Evolutionary conservation across 2,888 invertebrate species (phyloP).

Genomic region (Agrotis clavis): DNA sequence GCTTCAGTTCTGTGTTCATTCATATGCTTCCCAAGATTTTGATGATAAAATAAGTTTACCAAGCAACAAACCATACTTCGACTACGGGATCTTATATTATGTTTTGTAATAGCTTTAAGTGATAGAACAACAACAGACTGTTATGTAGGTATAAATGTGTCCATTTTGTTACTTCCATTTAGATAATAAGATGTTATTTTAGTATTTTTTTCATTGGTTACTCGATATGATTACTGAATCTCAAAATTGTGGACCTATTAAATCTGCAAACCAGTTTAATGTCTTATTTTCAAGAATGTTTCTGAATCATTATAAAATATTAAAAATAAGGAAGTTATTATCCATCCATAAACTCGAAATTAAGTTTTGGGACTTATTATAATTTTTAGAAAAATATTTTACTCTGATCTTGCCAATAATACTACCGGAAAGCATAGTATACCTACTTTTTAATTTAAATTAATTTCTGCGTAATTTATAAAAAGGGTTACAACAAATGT

Average conservation of each 20-base stretch:
- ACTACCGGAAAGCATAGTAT: constrained; percentile 22
- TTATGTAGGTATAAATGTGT: constrained; percentile 76
- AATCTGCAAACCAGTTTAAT: constrained; percentile 50
- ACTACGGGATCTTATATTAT: constrained; percentile 76
- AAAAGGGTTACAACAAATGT: neutral
- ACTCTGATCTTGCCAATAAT: constrained; percentile 49
- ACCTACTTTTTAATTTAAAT: constrained; percentile 12
- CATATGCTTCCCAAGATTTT: too few relatives aligned
- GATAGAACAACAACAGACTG: constrained; percentile 79
- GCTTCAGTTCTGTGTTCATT: too few relatives aligned
- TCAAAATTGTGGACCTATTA: constrained; percentile 61
- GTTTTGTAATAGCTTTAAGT: constrained; percentile 79
- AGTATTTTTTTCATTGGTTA: constrained; percentile 58
- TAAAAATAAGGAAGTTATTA: constrained; percentile 23
- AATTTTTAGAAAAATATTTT: constrained; percentile 18
- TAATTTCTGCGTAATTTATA: neutral
- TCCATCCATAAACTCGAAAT: constrained; percentile 16
- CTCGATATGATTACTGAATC: constrained; percentile 67
- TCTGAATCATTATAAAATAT: constrained; percentile 20
- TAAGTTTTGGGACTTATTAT: constrained; percentile 20
- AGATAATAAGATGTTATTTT: constrained; percentile 69
- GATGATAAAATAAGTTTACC: constrained; percentile 61
- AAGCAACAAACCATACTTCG: constrained; percentile 66
- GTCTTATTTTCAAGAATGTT: constrained; percentile 26
- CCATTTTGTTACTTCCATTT: constrained; percentile 73